These are phyloP conservation scores for Scaptomyza pallida DNA, from an alignment of 1,140 invertebrate genomes.

Conservation along the genomic window DNA sequence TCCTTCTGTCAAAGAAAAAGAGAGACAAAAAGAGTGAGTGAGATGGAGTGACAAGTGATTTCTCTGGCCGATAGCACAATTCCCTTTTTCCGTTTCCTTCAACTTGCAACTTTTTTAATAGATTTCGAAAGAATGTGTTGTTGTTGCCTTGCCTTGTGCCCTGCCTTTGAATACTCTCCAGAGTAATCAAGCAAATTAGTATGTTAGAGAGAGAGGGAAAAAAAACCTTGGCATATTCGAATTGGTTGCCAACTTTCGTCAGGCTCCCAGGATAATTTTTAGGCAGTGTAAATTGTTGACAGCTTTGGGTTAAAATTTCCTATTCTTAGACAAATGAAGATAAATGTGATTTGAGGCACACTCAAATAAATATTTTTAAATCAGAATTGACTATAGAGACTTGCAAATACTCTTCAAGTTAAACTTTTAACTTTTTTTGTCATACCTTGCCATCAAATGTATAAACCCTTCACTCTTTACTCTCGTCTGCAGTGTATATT, in stretches of 20 bases:
- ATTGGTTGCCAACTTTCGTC: conserved; percentile 46
- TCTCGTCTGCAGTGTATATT: conserved; percentile 11
- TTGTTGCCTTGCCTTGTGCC: conserved; percentile 17
- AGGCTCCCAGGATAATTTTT: conserved; percentile 72
- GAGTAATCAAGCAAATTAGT: conserved; percentile 82
- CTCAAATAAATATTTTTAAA: not conserved
- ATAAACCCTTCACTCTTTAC: not conserved
- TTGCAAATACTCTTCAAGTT: too few relatives aligned
- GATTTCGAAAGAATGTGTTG: conserved; percentile 75
- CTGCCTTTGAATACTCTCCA: conserved; percentile 47
- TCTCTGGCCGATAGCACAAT: conserved; percentile 31
- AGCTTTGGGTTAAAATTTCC: conserved; percentile 52
- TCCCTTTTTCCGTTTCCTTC: conserved; percentile 24
- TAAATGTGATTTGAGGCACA: conserved; percentile 49
- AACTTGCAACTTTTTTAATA: conserved; percentile 75
- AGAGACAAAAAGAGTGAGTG: not conserved
- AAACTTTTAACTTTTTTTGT: too few relatives aligned
- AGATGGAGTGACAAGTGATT: conserved; percentile 34
- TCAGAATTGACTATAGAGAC: too few relatives aligned
- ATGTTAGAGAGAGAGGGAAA: not conserved
- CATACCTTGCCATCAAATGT: not conserved
- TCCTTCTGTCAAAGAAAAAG: not conserved
- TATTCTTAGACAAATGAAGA: conserved; percentile 68
- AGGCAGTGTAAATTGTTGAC: conserved; percentile 77
- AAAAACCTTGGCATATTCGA: conserved; percentile 35